Evolutionary conservation across 2,888 invertebrate genomes (phyloP).

Genomic region (Hanleya hanleyi): DNA sequence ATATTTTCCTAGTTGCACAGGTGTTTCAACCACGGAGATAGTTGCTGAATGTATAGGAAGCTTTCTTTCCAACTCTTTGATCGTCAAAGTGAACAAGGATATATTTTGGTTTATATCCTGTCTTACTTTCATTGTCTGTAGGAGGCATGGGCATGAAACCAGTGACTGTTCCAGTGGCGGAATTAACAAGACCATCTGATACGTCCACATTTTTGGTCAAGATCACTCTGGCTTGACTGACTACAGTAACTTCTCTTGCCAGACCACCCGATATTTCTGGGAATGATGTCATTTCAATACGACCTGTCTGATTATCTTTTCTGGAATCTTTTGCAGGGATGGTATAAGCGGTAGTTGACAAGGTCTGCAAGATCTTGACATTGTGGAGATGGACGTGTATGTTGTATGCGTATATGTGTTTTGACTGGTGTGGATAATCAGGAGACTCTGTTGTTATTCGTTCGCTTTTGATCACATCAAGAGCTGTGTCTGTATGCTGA

Average conservation of each 20-base stretch:
- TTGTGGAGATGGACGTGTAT: conserved; percentile 25
- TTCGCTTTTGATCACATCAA: conserved; percentile 16
- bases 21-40: not conserved
- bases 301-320: conserved; percentile 26
- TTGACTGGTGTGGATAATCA: conserved; percentile 9
- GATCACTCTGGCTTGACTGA: conserved; percentile 23
- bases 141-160: conserved; percentile 15
- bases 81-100: not conserved
- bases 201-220: conserved; percentile 39
- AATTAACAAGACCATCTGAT: conserved; percentile 39
- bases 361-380: conserved; percentile 7
- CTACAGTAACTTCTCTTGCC: conserved; percentile 13
- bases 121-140: conserved; percentile 5
- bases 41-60: not conserved
- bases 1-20: conserved; percentile 2
- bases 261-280: conserved; percentile 16
- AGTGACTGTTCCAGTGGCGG: conserved; percentile 26
- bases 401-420: conserved; percentile 27
- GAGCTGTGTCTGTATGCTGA: conserved; percentile 22
- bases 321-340: conserved; percentile 26
- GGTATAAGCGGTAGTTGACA: conserved; percentile 3
- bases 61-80: not conserved
- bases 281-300: conserved; percentile 8
- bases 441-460: not conserved
- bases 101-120: conserved; percentile 20